Conservation (phyloP, 2,113 vertebrate species). For the Amphiprion ocellaris region DNA sequence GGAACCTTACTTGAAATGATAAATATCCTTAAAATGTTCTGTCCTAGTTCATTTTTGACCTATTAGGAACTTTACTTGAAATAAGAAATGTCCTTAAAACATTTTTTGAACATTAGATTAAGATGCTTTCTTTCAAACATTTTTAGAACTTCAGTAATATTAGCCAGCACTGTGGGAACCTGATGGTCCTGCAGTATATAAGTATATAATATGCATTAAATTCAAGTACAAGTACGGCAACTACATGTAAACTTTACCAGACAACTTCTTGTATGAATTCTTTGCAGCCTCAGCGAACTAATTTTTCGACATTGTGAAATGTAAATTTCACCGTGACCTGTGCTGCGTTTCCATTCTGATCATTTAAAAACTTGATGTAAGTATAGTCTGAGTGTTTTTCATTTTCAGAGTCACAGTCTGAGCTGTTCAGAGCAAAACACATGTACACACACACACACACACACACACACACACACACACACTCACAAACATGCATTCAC, state of each 20-base stretch:
- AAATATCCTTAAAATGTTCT: no score
- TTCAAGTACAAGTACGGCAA: no score
- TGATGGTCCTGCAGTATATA: no score
- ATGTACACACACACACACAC: slow-evolving; percentile 32
- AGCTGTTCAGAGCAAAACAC: slow-evolving; percentile 19
- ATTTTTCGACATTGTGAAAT: slow-evolving; percentile 24
- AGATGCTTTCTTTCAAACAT: no score
- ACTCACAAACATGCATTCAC: slow-evolving; percentile 1
- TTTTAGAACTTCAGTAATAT: no score
- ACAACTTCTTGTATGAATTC: neutral
- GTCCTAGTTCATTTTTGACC: no score
- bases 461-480: slow-evolving; percentile 5
- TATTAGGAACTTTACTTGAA: no score
- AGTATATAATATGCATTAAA: no score
- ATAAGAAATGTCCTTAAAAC: no score
- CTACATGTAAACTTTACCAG: neutral
- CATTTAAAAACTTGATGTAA: slow-evolving; percentile 40
- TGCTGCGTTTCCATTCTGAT: slow-evolving; percentile 15
- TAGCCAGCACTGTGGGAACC: no score
- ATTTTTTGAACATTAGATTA: no score
- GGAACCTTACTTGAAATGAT: no score
- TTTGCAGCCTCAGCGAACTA: neutral
- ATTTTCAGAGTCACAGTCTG: slow-evolving; percentile 34
- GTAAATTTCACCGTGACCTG: slow-evolving; percentile 26
- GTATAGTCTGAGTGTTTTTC: slow-evolving; percentile 66